Base-by-base conservation (phyloP, 1,140 invertebrate genomes). In the Megalonaias nervosa region DNA sequence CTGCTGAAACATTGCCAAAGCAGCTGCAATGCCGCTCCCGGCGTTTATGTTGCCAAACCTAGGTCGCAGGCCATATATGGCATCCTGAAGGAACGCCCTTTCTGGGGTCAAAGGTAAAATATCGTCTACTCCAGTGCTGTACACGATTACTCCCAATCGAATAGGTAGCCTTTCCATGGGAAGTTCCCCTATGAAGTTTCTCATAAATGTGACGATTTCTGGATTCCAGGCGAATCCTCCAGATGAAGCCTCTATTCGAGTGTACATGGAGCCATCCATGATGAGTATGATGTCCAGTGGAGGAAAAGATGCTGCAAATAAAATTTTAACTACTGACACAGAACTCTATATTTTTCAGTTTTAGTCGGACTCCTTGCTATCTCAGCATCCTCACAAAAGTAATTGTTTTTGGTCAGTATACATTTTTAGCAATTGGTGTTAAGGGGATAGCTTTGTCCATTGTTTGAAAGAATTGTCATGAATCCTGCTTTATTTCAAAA, bases 141-240 rank as follows among this genome's bases (percentile, higher is more conserved):
- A 70, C 31, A 73, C 70, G 21, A 78, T 71, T 14, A 78, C 71
- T 26, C 76, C 76, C 15, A 78, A 73, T 17, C 71, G 60, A n/a
- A 73, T 72, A 4, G 48, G 66, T 17, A 67, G 59, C n/a, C 71
- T 64, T 55, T 71, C 76, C 70, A 78, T 73, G 1, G 76, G 70
- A 19, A 71, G 73, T 57, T 67, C 23, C 2, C 62, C 19, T 26
- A 73, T 69, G 48, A 78, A 73, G 68, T 69, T 78, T n/a, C 62
- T 60, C 13, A 78, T 48, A 26, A 78, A 78, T 31, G 73, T 66
- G 31, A 78, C 76, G 17, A 78, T 65, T 13, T 58, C 16, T 26
- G 76, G 76, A 48, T 78, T 78, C 76, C 76, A 78, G 15, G 69
- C 71, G 57, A 78, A 70, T 14, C n/a, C n/a, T 13, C 76, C 76